Evolutionary conservation across 2,113 vertebrate genomes (phyloP).

Genomic region (Mobula birostris): DNA sequence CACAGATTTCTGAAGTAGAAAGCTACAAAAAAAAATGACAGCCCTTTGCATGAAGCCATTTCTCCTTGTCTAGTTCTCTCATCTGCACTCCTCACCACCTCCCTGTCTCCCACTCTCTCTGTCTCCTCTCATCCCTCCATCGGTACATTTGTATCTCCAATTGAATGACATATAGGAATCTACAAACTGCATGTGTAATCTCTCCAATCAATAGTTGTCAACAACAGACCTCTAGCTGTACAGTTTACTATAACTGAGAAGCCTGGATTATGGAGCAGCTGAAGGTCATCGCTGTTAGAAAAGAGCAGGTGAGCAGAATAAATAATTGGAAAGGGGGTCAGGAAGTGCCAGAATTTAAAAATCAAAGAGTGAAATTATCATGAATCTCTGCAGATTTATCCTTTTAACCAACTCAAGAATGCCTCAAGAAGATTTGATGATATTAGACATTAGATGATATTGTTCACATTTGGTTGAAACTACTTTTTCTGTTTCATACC

Average conservation of each 20-base stretch:
- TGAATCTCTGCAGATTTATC: neutral
- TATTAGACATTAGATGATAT: neutral
- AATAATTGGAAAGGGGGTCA: neutral
- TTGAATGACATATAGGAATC: neutral
- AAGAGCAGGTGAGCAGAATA: neutral
- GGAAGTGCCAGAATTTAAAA: neutral
- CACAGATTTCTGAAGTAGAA: too few relatives aligned
- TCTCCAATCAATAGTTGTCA: neutral
- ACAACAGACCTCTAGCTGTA: neutral
- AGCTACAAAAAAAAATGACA: too few relatives aligned
- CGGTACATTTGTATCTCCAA: neutral
- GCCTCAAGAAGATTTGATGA: neutral
- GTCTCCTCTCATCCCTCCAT: too few relatives aligned
- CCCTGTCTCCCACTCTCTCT: neutral
- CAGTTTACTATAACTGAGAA: neutral
- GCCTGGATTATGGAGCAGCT: neutral
- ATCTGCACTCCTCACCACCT: neutral
- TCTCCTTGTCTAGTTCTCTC: neutral
- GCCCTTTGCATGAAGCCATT: too few relatives aligned
- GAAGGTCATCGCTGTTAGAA: neutral
- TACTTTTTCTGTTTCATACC: neutral
- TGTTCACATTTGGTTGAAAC: neutral
- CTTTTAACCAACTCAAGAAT: neutral
- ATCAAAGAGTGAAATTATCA: neutral
- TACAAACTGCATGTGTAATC: neutral